Evolutionary conservation across 2,888 invertebrate genomes (phyloP).

Genomic region (Zeuzera pyrina): DNA sequence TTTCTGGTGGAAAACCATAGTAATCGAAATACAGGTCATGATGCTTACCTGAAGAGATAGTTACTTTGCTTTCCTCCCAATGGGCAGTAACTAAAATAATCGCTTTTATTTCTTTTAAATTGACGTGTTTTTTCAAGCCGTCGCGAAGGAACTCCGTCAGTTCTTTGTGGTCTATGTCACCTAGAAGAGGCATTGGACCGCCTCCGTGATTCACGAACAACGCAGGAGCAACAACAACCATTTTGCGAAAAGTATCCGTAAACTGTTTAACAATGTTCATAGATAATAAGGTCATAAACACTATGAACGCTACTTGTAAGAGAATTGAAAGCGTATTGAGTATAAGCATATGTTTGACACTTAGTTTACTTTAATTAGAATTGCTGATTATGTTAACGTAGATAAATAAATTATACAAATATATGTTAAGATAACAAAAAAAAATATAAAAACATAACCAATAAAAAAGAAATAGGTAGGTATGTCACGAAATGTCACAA

Average conservation of each 20-base stretch:
- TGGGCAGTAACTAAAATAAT: conserved; percentile 62
- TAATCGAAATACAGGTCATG: conserved; percentile 62
- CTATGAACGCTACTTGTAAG: conserved; percentile 50
- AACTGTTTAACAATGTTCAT: conserved; percentile 60
- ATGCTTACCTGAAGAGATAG: conserved; percentile 54
- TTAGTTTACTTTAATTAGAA: too few species aligned
- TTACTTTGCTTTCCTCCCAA: conserved; percentile 54
- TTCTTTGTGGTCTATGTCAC: conserved; percentile 49
- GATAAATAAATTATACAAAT: too few species aligned
- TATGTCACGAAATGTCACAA: too few species aligned
- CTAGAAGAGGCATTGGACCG: conserved; percentile 55
- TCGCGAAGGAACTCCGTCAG: conserved; percentile 51
- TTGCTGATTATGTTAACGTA: too few species aligned
- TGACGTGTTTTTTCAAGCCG: conserved; percentile 48
- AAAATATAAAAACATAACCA: too few species aligned
- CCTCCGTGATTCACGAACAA: conserved; percentile 64
- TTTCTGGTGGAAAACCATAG: conserved; percentile 61
- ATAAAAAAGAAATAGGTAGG: too few species aligned
- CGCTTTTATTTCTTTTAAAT: conserved; percentile 49
- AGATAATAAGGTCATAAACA: conserved; percentile 56
- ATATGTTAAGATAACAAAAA: too few species aligned
- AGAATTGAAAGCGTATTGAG: conserved; percentile 55
- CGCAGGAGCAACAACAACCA: conserved; percentile 54
- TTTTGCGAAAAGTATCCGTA: conserved; percentile 38
- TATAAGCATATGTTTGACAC: too few species aligned